phyloP scores from a whole-genome alignment of 1,140 invertebrate genomes.

The Ips typographus region DNA sequence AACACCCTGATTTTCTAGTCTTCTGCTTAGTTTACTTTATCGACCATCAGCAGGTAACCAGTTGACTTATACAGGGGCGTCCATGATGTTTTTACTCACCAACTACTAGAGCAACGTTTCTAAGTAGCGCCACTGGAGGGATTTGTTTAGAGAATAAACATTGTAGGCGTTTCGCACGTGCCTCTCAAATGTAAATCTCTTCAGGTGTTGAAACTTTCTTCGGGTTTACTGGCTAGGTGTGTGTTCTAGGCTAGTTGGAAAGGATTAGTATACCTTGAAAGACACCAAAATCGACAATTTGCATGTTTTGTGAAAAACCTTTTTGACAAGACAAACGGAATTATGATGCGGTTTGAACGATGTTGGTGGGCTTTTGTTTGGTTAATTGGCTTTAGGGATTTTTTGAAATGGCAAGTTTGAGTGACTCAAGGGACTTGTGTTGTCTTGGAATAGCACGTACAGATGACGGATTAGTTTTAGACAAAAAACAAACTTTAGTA shows the following conservation, averaged over 20 bases:
- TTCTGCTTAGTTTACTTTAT: neutral
- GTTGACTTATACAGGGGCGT: neutral
- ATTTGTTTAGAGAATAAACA: neutral
- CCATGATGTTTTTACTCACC: neutral
- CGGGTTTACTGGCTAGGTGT: neutral
- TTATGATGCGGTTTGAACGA: neutral
- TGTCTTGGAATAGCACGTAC: no score
- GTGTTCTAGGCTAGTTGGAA: neutral
- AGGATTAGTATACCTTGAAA: neutral
- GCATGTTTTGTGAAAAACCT: neutral
- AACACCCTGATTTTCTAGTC: neutral
- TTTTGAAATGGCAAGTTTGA: no score
- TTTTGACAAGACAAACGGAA: constrained; percentile 1
- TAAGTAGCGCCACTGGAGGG: neutral
- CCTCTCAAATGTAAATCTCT: neutral
- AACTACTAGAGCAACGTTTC: neutral
- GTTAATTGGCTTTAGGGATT: constrained; percentile 3
- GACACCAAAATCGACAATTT: neutral
- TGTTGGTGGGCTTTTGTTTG: constrained; percentile 3
- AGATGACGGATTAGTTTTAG: no score
- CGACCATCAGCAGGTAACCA: neutral
- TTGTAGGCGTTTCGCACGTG: constrained; percentile 2
- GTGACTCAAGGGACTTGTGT: no score
- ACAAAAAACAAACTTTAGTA: no score
- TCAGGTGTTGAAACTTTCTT: constrained; percentile 12